A percentile compares a stretch with the other conserved stretches of the same genome.
Evolutionary conservation across 53 echinoderm and acorn worm genomes (phyloP).

Genomic region (Arbacia lixula): DNA sequence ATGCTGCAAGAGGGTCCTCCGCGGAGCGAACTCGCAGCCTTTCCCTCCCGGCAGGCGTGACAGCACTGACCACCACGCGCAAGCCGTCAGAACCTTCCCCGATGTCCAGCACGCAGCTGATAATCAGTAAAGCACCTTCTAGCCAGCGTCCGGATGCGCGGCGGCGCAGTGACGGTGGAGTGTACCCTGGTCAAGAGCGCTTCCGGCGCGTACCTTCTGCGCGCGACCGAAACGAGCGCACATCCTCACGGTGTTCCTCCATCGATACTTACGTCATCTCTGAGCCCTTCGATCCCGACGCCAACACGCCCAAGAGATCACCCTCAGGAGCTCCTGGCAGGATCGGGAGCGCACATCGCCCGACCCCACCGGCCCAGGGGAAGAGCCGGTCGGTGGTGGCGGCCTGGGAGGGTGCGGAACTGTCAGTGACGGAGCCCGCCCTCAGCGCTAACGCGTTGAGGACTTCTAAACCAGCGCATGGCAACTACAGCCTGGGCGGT

Average conservation of each 20-base stretch:
- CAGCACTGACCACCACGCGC: constrained; percentile 21
- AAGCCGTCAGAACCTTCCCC: constrained; percentile 56
- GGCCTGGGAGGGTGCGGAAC: constrained; percentile 73
- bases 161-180: constrained; percentile 44
- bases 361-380: background rate
- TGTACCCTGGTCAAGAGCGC: constrained; percentile 13
- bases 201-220: constrained; percentile 32
- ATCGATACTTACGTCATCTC: constrained; percentile 89
- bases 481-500: background rate
- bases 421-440: constrained; percentile 64
- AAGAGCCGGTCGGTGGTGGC: constrained; percentile 27
- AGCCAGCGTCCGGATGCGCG: constrained; percentile 20
- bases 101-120: constrained; percentile 30
- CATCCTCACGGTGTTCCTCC: constrained; percentile 85
- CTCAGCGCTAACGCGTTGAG: constrained; percentile 66
- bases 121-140: constrained; percentile 33
- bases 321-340: background rate
- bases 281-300: constrained; percentile 25
- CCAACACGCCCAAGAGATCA: background rate
- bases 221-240: constrained; percentile 49
- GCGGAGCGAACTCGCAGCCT: constrained; percentile 6
- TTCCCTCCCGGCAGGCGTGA: background rate
- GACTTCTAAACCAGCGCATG: constrained; percentile 35
- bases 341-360: constrained; percentile 32
- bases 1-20: background rate